Evolutionary conservation across 1,140 invertebrate species (phyloP).

Genomic region (Sitobion miscanthi): DNA sequence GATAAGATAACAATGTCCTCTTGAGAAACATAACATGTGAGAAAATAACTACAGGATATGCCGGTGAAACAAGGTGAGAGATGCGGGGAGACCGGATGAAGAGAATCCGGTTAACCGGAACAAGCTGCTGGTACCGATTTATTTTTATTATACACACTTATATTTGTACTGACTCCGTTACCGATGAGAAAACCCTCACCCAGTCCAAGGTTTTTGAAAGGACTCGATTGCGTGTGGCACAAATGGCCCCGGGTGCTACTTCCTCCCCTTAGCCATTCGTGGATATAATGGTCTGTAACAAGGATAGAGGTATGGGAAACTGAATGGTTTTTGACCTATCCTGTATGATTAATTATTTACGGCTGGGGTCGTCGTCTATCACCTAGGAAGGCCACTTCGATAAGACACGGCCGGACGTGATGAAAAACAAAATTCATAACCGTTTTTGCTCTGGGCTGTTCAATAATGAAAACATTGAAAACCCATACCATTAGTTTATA

Average conservation of each 20-base stretch:
- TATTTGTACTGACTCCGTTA: not conserved
- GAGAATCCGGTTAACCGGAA: slow-evolving; percentile 45
- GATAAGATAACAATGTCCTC: slow-evolving; percentile 12
- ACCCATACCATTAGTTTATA: slow-evolving; percentile 32
- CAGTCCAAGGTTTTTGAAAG: not conserved
- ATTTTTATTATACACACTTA: slow-evolving; percentile 42
- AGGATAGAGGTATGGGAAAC: not conserved
- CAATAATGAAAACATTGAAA: slow-evolving; percentile 26
- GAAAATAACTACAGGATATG: slow-evolving; percentile 1
- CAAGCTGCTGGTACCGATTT: slow-evolving; percentile 25
- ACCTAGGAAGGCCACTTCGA: slow-evolving; percentile 15
- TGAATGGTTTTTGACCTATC: slow-evolving; percentile 14
- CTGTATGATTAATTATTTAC: slow-evolving; percentile 38
- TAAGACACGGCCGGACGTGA: slow-evolving; percentile 25
- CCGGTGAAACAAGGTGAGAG: not conserved
- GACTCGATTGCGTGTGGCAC: slow-evolving; percentile 36
- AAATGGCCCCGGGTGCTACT: not conserved
- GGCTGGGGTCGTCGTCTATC: not conserved
- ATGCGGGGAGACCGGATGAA: slow-evolving; percentile 25
- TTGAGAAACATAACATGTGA: not conserved
- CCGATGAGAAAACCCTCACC: not conserved
- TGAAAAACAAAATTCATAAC: slow-evolving; percentile 43
- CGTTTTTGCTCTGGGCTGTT: not conserved
- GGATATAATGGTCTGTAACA: slow-evolving; percentile 14
- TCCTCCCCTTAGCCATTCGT: not conserved